Conservation (phyloP, 2,888 invertebrate species). For the Thysanoteuthis rhombus region DNA sequence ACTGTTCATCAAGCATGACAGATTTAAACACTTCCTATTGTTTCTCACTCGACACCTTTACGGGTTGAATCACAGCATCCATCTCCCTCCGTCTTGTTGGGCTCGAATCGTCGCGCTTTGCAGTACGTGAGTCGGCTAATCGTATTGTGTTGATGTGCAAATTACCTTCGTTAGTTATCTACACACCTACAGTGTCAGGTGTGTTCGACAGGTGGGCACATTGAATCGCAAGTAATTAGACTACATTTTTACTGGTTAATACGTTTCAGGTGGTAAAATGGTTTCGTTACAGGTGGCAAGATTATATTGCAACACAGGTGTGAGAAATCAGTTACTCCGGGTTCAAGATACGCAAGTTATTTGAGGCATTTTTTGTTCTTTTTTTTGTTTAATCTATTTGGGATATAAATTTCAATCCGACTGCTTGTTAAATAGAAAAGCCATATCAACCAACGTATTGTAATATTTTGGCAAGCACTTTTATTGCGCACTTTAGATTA, state of each 20-base stretch:
- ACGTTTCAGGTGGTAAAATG: neutral
- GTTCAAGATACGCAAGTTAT: neutral
- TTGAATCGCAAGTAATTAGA: neutral
- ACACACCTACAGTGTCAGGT: neutral
- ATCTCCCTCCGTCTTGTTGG: neutral
- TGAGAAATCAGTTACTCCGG: neutral
- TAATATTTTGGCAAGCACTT: too few species aligned
- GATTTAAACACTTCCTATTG: neutral
- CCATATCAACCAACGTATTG: too few species aligned
- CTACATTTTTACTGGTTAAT: neutral
- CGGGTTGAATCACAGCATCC: neutral
- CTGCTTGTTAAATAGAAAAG: too few species aligned
- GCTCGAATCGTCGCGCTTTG: neutral
- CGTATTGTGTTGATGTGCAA: neutral
- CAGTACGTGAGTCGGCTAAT: neutral
- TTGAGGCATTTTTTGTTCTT: neutral
- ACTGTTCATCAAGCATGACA: neutral
- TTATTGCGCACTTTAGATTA: too few species aligned
- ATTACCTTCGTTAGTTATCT: neutral
- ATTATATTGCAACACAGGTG: neutral
- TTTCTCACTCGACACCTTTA: neutral
- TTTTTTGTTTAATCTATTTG: too few species aligned
- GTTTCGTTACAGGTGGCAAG: neutral
- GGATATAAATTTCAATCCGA: too few species aligned
- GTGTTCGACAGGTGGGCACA: neutral